Percentiles rank a stretch among this genome's conserved stretches.
phyloP scores from a whole-genome alignment of 2,113 vertebrate genomes.

The Alligator sinensis region DNA sequence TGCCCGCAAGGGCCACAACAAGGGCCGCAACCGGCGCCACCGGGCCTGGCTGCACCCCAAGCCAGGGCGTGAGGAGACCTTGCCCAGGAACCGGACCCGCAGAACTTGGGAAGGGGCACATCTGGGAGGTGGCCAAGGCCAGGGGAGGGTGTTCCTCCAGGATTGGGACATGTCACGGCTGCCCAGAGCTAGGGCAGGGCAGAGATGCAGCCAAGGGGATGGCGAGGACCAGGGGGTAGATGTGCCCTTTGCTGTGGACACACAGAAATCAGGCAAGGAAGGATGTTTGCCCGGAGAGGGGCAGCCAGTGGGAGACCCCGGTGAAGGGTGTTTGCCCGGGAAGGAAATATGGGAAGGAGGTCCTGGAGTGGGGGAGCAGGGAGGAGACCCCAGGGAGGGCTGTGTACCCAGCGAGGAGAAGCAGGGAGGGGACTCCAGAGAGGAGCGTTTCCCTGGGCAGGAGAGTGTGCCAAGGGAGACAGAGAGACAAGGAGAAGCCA shows the following conservation, averaged over 20 bases:
- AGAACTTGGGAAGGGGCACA: background rate
- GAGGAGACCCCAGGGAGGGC: background rate
- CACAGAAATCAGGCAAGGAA: constrained; percentile 16
- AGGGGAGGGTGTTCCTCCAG: background rate
- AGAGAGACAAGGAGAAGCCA: background rate
- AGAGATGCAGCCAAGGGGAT: background rate
- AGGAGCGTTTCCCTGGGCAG: background rate
- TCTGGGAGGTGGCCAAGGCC: background rate
- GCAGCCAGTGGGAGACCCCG: constrained; percentile 34
- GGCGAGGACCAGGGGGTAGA: background rate
- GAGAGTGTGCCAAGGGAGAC: too few relatives aligned
- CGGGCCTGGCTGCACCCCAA: constrained; percentile 80
- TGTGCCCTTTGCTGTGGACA: constrained; percentile 8
- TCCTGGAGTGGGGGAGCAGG: constrained; percentile 57
- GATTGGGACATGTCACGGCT: background rate
- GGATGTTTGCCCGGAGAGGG: constrained; percentile 27
- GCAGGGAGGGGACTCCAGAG: constrained; percentile 25
- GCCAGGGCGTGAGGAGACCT: constrained; percentile 35
- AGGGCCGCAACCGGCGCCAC: constrained; percentile 78
- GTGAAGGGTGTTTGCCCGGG: background rate
- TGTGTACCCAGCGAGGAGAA: background rate
- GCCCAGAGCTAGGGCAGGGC: background rate
- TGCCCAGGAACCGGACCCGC: constrained; percentile 18
- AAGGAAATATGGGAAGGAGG: constrained; percentile 35
- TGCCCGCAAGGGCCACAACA: constrained; percentile 78